Percentiles rank a stretch among this genome's conserved stretches.
Evolutionary conservation across 2,888 invertebrate species (phyloP).

Genomic region (Chironomus riparius): DNA sequence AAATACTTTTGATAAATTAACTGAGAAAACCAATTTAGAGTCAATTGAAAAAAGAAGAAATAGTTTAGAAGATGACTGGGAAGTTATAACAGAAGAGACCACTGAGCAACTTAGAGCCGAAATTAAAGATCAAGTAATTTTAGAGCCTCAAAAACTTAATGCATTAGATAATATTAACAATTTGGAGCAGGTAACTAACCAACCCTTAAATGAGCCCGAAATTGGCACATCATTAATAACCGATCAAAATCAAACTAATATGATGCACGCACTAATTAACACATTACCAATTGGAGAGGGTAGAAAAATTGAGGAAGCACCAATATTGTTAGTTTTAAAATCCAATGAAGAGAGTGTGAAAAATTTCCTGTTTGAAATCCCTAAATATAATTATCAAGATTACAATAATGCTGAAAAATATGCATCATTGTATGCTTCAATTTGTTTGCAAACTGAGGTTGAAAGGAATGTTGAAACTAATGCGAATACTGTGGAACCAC

Average conservation of each 20-base stretch:
- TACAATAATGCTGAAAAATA: too few species aligned
- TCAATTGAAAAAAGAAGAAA: not conserved
- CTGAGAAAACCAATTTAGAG: not conserved
- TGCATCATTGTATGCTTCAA: too few species aligned
- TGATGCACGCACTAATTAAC: not conserved
- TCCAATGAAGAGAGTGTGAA: too few species aligned
- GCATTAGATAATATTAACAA: not conserved
- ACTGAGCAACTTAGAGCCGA: not conserved
- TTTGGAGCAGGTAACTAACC: slow-evolving; percentile 10
- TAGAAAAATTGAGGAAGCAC: slow-evolving; percentile 7
- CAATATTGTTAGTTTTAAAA: not conserved
- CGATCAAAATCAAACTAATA: not conserved
- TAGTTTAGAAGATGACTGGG: slow-evolving; percentile 15
- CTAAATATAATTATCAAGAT: too few species aligned
- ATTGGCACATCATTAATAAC: slow-evolving; percentile 9
- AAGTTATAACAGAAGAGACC: slow-evolving; percentile 9
- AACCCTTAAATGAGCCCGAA: not conserved
- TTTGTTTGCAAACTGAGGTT: too few species aligned
- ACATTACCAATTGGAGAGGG: slow-evolving; percentile 10
- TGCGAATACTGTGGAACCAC: too few species aligned
- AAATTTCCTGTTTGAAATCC: too few species aligned
- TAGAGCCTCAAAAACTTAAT: not conserved
- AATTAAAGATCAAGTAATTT: slow-evolving; percentile 7
- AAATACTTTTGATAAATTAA: not conserved
- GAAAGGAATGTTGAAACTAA: too few species aligned